A percentile compares a stretch with the other conserved stretches of the same genome.
phyloP scores from a whole-genome alignment of 37 sponge, comb jelly and placozoan species.

The Ephydatia muelleri region DNA sequence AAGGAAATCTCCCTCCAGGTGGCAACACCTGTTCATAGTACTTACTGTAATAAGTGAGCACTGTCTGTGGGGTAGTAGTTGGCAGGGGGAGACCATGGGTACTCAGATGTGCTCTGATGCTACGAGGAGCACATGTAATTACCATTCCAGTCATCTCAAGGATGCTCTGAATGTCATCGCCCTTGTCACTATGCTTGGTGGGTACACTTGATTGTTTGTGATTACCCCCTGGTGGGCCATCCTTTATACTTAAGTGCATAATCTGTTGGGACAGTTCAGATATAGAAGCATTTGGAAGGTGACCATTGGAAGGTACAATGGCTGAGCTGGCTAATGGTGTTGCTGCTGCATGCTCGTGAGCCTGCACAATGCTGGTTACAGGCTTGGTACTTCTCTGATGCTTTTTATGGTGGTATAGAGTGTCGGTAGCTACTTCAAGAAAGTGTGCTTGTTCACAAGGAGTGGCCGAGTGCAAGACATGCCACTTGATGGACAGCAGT shows the following conservation, averaged over 20 bases:
- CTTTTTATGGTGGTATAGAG: not conserved
- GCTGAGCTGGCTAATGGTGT: not conserved
- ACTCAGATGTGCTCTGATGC: slow-evolving; percentile 21
- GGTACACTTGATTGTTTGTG: not conserved
- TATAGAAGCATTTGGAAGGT: not conserved
- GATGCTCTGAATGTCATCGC: not conserved
- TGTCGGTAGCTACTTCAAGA: not conserved
- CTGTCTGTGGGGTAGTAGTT: slow-evolving; percentile 4
- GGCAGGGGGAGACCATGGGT: slow-evolving; percentile 6
- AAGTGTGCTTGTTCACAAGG: not conserved
- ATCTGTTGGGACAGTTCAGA: not conserved
- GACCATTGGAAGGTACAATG: not conserved
- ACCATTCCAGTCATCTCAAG: slow-evolving; percentile 52
- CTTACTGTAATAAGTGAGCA: slow-evolving; percentile 31
- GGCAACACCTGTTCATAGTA: slow-evolving; percentile 3
- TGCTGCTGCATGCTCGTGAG: not conserved
- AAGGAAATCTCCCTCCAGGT: not conserved
- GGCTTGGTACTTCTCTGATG: not conserved
- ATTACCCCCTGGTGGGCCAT: too few relatives aligned
- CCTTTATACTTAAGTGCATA: not conserved
- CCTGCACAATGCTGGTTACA: not conserved
- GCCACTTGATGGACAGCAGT: slow-evolving; percentile 7
- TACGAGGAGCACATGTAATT: slow-evolving; percentile 30
- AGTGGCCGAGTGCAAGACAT: not conserved
- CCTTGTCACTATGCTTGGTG: not conserved